A percentile compares a stretch with the other conserved stretches of the same genome.
Conservation (phyloP, 1,140 invertebrate species). For the Ceratina japonica region DNA sequence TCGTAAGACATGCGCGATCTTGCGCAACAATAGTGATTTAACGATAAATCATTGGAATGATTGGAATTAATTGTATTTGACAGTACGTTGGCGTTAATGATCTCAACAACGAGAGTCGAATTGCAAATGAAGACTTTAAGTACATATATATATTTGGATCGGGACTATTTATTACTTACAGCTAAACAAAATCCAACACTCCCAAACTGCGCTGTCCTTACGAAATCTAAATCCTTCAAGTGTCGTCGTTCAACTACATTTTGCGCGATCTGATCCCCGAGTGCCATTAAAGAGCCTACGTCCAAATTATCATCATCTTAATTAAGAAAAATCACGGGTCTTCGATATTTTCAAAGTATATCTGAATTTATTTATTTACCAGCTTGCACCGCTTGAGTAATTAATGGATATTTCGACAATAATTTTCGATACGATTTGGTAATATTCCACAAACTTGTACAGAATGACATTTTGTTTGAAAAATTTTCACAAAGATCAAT, state of each 20-base stretch:
- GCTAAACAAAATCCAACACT: constrained; percentile 78
- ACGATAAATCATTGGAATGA: no score
- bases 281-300: constrained; percentile 81
- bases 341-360: not conserved
- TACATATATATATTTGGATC: no score
- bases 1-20: not conserved
- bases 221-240: constrained; percentile 75
- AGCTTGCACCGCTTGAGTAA: constrained; percentile 73
- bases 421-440: constrained; percentile 67
- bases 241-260: constrained; percentile 79
- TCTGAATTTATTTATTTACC: constrained; percentile 61
- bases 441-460: constrained; percentile 67
- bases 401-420: constrained; percentile 68
- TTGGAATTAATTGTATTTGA: no score
- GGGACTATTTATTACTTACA: constrained; percentile 69
- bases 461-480: not conserved
- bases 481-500: not conserved
- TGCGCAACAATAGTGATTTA: not conserved
- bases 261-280: constrained; percentile 82
- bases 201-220: constrained; percentile 78
- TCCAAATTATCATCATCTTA: constrained; percentile 17
- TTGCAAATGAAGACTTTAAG: not conserved
- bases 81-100: not conserved
- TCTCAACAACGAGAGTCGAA: not conserved
- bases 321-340: constrained; percentile 11